Conservation (phyloP, 2,113 vertebrate species). For the Rhynchomys soricoides region DNA sequence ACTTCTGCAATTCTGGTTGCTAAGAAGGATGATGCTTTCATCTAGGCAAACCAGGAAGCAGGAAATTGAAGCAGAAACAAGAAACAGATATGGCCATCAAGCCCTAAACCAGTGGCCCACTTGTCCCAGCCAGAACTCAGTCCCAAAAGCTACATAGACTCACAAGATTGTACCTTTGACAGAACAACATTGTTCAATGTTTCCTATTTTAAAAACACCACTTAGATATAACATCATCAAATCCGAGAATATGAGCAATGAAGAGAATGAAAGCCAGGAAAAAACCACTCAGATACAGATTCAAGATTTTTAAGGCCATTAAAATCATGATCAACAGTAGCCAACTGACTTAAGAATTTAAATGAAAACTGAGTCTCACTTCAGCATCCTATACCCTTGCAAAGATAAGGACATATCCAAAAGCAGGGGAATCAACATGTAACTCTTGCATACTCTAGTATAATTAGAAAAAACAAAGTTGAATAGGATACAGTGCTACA, state of each 20-base stretch:
- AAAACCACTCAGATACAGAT: background rate
- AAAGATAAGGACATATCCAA: background rate
- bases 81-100: background rate
- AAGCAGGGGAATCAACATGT: background rate
- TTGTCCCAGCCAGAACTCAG: background rate
- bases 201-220: background rate
- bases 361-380: background rate
- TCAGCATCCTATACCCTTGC: background rate
- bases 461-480: background rate
- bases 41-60: background rate
- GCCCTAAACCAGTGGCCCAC: accelerated
- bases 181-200: background rate
- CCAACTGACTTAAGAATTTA: background rate
- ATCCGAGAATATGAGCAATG: background rate
- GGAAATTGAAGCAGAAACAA: background rate
- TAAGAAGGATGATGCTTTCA: background rate
- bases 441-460: background rate
- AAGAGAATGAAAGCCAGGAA: too few species aligned
- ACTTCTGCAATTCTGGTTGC: background rate
- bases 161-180: background rate
- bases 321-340: background rate
- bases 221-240: background rate
- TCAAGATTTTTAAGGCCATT: background rate
- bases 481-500: background rate
- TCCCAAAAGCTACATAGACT: background rate